Evolutionary conservation across 1,140 invertebrate species (phyloP), one percentile per base, ranked within the genome.

Genomic region (Diuraphis noxia): DNA sequence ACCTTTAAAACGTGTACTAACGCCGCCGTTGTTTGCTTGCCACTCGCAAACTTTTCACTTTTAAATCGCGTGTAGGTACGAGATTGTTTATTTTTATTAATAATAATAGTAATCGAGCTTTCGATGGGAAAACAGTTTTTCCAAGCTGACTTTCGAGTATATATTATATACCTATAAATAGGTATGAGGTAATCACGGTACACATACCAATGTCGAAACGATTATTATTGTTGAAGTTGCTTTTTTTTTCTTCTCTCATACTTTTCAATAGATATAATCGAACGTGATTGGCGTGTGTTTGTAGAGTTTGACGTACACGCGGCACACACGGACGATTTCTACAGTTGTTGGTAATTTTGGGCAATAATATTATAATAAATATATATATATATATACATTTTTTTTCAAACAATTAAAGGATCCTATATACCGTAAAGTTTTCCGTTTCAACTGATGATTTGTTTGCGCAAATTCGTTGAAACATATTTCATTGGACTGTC

Each of bases 381-480:
- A 21, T n/a, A n/a, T n/a, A n/a, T n/a, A 34, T n/a, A 79, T 79
- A 38, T 79, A n/a, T n/a, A n/a, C n/a, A n/a, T n/a, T n/a, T 30
- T 30, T 40, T 82, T 43, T 25, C 25, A 23, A 41, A 82, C 10
- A n/a, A 41, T 41, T 41, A 13, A 19, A 41, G 3, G 38, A 40
- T 81, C 23, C 81, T n/a, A 25, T n/a, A 25, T 10, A 49, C 43
- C 3, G 43, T 82, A 82, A 86, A 46, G n/a, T 86, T 49, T 86
- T 38, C 81, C 17, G 34, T 86, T n/a, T 86, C 30, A 49, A 52
- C 34, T 49, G 85, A 34, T 49, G 85, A 86, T 86, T 86, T 86
- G 34, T 52, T 25, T 25, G 85, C 21, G 43, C 21, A 52, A 86
- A 86, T 86, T 86, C 38, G 79, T 46, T n/a, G 36, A 84, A 46